These are phyloP conservation scores for Oriolus oriolus DNA, from an alignment of 2,113 vertebrate genomes.

Conservation along the genomic window DNA sequence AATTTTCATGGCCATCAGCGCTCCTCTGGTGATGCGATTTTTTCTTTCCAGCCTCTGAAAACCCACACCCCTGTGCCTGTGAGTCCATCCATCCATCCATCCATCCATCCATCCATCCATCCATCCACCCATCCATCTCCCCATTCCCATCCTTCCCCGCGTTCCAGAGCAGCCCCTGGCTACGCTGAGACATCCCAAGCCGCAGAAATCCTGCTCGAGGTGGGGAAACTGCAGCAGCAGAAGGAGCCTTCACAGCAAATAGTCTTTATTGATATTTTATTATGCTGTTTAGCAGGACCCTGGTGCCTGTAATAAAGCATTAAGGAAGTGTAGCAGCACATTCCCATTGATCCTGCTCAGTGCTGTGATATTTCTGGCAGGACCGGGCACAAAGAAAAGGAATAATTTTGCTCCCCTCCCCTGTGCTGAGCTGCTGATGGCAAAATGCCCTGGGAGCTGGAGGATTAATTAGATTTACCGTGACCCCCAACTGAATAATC, in stretches of 20 bases:
- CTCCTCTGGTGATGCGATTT: neutral
- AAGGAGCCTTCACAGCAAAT: slow-evolving; percentile 1
- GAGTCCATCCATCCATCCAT: neutral
- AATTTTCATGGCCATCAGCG: neutral
- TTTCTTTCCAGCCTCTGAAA: neutral
- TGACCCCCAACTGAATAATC: neutral
- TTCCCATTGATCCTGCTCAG: slow-evolving; percentile 42
- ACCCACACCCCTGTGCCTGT: neutral
- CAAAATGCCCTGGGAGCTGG: neutral
- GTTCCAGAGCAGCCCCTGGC: neutral
- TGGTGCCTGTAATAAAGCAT: slow-evolving; percentile 57
- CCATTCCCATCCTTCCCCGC: neutral
- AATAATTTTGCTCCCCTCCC: neutral
- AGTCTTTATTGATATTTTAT: slow-evolving; percentile 61
- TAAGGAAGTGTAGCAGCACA: slow-evolving; percentile 52
- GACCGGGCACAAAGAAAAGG: neutral
- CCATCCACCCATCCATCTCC: neutral
- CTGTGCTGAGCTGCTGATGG: slow-evolving; percentile 7
- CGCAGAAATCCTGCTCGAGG: neutral
- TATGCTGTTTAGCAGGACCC: slow-evolving; percentile 45
- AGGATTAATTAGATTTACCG: neutral
- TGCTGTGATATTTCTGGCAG: neutral
- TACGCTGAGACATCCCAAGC: neutral
- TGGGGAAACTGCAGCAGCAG: neutral
- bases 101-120: neutral